Conservation (phyloP, 2,888 invertebrate genomes). For the Gymnoscelis rufifasciata region DNA sequence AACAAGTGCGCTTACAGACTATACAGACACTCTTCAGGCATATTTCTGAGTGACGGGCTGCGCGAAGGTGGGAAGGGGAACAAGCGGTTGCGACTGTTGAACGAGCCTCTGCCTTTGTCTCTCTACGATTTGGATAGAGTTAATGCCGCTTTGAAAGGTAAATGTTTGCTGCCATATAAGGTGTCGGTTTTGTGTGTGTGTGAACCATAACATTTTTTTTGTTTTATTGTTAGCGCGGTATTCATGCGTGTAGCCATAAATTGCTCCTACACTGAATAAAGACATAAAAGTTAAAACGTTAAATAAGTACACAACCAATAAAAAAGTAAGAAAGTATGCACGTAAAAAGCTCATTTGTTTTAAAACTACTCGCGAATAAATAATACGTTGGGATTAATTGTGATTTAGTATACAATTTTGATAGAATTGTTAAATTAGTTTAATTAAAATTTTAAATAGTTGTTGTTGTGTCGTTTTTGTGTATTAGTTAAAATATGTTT, state of each 20-base stretch:
- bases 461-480: too few relatives aligned
- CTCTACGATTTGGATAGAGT: slow-evolving; percentile 76
- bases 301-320: slow-evolving; percentile 18
- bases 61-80: slow-evolving; percentile 53
- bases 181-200: slow-evolving; percentile 51
- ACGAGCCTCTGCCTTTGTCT: slow-evolving; percentile 72
- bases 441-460: too few relatives aligned
- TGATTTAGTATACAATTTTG: too few relatives aligned
- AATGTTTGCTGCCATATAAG: slow-evolving; percentile 63
- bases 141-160: slow-evolving; percentile 75
- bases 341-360: slow-evolving; percentile 39
- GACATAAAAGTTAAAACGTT: slow-evolving; percentile 22
- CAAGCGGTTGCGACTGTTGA: slow-evolving; percentile 64
- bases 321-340: slow-evolving; percentile 28
- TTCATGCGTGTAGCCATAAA: slow-evolving; percentile 19
- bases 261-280: slow-evolving; percentile 22
- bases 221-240: slow-evolving; percentile 39
- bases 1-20: slow-evolving; percentile 71
- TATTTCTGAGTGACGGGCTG: slow-evolving; percentile 72
- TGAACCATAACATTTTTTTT: slow-evolving; percentile 50
- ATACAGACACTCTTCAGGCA: slow-evolving; percentile 72
- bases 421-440: too few relatives aligned
- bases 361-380: too few relatives aligned
- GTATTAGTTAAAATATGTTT: too few relatives aligned
- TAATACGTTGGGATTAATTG: slow-evolving; percentile 36